phyloP scores from a whole-genome alignment of 2,113 vertebrate genomes.

The Nanorana parkeri region DNA sequence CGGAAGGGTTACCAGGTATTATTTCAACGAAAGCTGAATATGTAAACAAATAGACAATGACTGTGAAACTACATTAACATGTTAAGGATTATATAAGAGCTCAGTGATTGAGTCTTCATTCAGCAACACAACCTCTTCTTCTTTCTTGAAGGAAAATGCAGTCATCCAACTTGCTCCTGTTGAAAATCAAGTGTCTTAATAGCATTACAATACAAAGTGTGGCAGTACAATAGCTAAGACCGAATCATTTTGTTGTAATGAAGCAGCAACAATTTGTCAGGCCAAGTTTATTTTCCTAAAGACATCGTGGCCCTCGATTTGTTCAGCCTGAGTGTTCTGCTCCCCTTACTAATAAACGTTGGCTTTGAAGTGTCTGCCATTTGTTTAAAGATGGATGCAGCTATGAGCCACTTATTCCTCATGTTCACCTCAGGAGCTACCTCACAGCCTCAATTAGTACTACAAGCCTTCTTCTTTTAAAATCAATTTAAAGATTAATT shows the following conservation, averaged over 20 bases:
- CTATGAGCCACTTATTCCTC: conserved; percentile 19
- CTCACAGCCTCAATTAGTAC: conserved; percentile 50
- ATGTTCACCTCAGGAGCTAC: conserved; percentile 47
- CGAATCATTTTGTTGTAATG: background rate
- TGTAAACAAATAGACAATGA: no score
- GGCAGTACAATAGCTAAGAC: conserved; percentile 49
- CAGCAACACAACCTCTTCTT: no score
- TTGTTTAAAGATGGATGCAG: conserved; percentile 46
- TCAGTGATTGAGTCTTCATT: no score
- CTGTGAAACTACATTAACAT: no score
- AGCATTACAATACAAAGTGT: conserved; percentile 34
- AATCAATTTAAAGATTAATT: conserved; percentile 56
- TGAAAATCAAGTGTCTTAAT: no score
- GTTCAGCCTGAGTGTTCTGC: conserved; percentile 18
- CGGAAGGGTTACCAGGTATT: no score
- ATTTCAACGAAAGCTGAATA: no score
- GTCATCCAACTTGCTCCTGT: no score
- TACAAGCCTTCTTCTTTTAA: conserved; percentile 46
- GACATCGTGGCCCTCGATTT: background rate
- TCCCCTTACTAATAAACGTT: conserved; percentile 34
- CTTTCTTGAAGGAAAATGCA: no score
- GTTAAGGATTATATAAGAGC: no score
- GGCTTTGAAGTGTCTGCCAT: conserved; percentile 40
- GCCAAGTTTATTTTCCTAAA: conserved; percentile 20
- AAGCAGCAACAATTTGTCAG: conserved; percentile 11